A percentile compares a stretch with the other conserved stretches of the same genome.
phyloP scores from a whole-genome alignment of 2,113 vertebrate species.

The Sardina pilchardus region DNA sequence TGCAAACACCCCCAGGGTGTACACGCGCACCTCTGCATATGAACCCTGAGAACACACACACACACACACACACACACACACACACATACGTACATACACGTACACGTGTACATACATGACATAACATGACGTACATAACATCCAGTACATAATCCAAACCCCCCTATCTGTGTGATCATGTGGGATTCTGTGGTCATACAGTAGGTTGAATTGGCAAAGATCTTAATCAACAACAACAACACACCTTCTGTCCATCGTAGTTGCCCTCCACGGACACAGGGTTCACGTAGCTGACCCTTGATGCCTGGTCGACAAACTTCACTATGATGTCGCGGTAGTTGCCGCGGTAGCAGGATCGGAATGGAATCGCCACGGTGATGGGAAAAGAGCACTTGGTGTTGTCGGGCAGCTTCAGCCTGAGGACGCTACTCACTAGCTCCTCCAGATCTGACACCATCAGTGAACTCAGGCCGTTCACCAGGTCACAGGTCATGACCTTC shows the following conservation, averaged over 20 bases:
- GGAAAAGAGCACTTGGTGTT: conserved; percentile 65
- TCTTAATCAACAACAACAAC: not conserved
- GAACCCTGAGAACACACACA: conserved; percentile 60
- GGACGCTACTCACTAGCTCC: conserved; percentile 82
- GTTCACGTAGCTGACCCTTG: conserved; percentile 65
- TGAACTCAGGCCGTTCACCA: conserved; percentile 43
- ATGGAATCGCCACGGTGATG: conserved; percentile 76
- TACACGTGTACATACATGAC: not conserved
- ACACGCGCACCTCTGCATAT: conserved; percentile 79
- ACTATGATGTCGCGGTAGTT: conserved; percentile 80
- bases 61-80: conserved; percentile 23
- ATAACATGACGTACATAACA: not conserved
- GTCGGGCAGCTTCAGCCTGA: conserved; percentile 62
- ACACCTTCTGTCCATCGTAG: conserved; percentile 27
- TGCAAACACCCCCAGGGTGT: conserved; percentile 82
- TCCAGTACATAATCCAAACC: not conserved
- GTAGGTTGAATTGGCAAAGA: too few species aligned
- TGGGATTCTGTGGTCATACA: too few species aligned
- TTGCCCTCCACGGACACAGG: conserved; percentile 42
- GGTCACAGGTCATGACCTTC: conserved; percentile 35
- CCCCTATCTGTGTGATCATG: not conserved
- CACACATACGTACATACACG: not conserved
- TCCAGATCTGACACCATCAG: conserved; percentile 76
- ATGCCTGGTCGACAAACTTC: conserved; percentile 68
- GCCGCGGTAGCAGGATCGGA: conserved; percentile 70